phyloP scores from a whole-genome alignment of 2,797 vertebrate genomes.

The Telmatherina bonti region DNA sequence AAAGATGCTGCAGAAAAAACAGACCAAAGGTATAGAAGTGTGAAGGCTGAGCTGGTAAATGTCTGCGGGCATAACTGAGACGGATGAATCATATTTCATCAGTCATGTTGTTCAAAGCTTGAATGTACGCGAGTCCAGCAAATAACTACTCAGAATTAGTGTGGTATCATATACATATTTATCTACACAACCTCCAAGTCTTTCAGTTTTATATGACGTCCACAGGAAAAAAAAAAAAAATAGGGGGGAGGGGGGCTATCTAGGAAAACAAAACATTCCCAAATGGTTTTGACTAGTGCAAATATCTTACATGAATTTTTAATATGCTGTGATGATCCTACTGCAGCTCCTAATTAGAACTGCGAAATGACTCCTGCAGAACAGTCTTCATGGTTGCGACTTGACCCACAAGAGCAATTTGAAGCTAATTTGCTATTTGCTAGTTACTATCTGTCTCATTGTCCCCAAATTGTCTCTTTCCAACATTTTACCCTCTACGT shows the following conservation, averaged over 20 bases:
- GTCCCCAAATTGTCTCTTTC: slow-evolving; percentile 39
- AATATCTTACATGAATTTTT: slow-evolving; percentile 85
- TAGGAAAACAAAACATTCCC: slow-evolving; percentile 80
- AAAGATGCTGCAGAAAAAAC: slow-evolving; percentile 65
- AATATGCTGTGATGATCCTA: slow-evolving; percentile 83
- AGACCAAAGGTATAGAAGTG: slow-evolving; percentile 67
- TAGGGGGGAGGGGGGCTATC: slow-evolving; percentile 44
- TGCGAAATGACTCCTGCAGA: slow-evolving; percentile 78
- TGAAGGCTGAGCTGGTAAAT: slow-evolving; percentile 62
- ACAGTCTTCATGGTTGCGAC: slow-evolving; percentile 69
- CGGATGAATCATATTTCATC: slow-evolving; percentile 55
- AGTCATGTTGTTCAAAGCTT: slow-evolving; percentile 59
- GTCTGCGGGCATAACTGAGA: slow-evolving; percentile 59
- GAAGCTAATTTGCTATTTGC: slow-evolving; percentile 80
- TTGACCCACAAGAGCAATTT: slow-evolving; percentile 81
- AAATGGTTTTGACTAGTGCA: slow-evolving; percentile 81
- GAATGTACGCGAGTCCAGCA: slow-evolving; percentile 50
- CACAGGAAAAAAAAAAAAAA: slow-evolving; percentile 68
- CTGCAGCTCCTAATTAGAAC: slow-evolving; percentile 81
- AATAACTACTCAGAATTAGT: slow-evolving; percentile 65
- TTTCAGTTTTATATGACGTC: slow-evolving; percentile 73
- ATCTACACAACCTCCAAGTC: slow-evolving; percentile 67
- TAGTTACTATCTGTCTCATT: slow-evolving; percentile 65
- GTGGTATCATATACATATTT: slow-evolving; percentile 60
- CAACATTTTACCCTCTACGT: slow-evolving; percentile 45